Base-by-base conservation (phyloP, 2,888 invertebrate species). In the Eurois occulta region DNA sequence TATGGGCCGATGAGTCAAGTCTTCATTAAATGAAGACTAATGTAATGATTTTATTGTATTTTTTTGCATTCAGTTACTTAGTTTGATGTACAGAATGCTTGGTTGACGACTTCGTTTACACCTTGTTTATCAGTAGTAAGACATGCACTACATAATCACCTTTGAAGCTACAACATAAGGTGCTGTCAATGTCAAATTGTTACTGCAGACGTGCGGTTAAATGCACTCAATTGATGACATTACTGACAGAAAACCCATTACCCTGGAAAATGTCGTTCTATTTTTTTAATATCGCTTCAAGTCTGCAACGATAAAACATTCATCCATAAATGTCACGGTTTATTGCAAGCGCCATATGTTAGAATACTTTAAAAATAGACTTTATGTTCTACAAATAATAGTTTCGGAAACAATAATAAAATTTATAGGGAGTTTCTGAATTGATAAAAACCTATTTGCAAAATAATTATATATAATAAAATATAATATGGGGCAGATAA, bases 271-370 rank as follows among this genome's bases (percentile, higher is more conserved):
- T n/a, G 2, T 21, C 24, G 28, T 68, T 73, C 24, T 73, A 68
- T 73, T 68, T 73, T 73, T 68, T 73, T 21, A 10, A 58, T 41
- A n/a, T 52, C 4, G 7, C 35, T 38, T 72, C 46, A 43, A 60
- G 41, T 41, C 24, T 24, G 18, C 18, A 71, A 60, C 71, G 43
- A 3, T 43, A 11, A 35, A 38, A 38, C 38, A 72, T 48, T 38
- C n/a, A 38, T 48, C 21, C 46, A 48, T 58, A 13, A 58, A 69
- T 58, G 69, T 55, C 73, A 43, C 69, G 1, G 52, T 55, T 67
- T 73, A 55, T 24, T 67, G 24, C 32, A 32, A n/a, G 18, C 8
- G 38, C 43, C n/a, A 13, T 35, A 18, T 69, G 41, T 68, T 68
- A n/a, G 65, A 3, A 41, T n/a, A 65, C 41, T 65, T 72, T n/a